Base-by-base conservation (phyloP, 2,113 vertebrate genomes). In the Coptodon bakossiorum region DNA sequence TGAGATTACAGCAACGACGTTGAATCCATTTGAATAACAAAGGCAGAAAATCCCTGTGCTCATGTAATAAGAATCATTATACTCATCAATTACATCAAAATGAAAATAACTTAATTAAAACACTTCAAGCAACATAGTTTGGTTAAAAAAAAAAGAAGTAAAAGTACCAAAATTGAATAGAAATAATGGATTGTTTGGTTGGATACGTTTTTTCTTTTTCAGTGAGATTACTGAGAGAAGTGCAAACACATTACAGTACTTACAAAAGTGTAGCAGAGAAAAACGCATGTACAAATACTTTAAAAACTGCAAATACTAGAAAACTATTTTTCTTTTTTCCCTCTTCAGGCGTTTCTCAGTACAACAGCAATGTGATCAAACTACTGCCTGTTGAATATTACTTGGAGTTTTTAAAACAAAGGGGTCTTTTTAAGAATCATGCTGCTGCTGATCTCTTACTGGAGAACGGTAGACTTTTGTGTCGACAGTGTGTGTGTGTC, bases 111-210 rank as follows among this genome's bases (percentile, higher is more conserved):
- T 93, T 93, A 90, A 79, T 89, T 83, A 59, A 91, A 91, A 93
- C 52, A 88, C 68, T 88, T 93, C 83, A 94, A 95, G 89, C 89
- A 90, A 93, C 68, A 88, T 83, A 91, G 80, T 90, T 91, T 92
- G 81, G 61, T 86, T 86, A n/a, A 22, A 13, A 6, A 63, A 24
- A 5, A 22, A 5, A 57, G 38, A 85, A 13, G 11, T 8, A 68
- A 84, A 73, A 93, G 95, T 96, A 96, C 95, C 95, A 80, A 78
- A 78, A 80, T 78, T 22, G 80, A 85, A 78, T 48, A 19, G 13
- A 83, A 82, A 89, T 79, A 68, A 59, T 80, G 57, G 54, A 48
- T 43, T 24, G 38, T 29, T 48, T 40, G 29, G 27, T 78, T 24
- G 24, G 10, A 19, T 76, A 17, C 7, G 27, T 66, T 78, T 68